These are phyloP conservation scores for Parnassius mnemosyne DNA, from an alignment of 2,888 invertebrate genomes.

Conservation along the genomic window DNA sequence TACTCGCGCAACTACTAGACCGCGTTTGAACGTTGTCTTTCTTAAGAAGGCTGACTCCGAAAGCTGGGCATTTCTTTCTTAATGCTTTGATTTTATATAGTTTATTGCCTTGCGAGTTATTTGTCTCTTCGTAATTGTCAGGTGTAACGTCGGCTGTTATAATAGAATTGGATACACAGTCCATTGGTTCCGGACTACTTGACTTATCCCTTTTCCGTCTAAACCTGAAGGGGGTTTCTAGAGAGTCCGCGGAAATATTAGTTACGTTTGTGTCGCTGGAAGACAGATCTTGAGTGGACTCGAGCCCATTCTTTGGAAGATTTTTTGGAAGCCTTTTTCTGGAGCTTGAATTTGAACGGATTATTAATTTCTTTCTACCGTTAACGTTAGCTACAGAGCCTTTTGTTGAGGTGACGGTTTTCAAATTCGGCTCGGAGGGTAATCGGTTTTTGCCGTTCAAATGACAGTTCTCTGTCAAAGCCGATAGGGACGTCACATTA, in stretches of 20 bases:
- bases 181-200: slow-evolving; percentile 72
- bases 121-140: slow-evolving; percentile 69
- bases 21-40: slow-evolving; percentile 73
- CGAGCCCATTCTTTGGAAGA: slow-evolving; percentile 52
- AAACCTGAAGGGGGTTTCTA: slow-evolving; percentile 70
- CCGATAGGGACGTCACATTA: slow-evolving; percentile 67
- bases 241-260: slow-evolving; percentile 70
- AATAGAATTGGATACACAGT: slow-evolving; percentile 63
- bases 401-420: slow-evolving; percentile 47
- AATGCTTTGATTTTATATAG: slow-evolving; percentile 74
- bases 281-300: slow-evolving; percentile 66
- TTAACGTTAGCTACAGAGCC: slow-evolving; percentile 44
- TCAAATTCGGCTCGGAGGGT: slow-evolving; percentile 67
- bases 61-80: slow-evolving; percentile 69
- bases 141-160: slow-evolving; percentile 71
- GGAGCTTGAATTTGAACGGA: slow-evolving; percentile 66
- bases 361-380: slow-evolving; percentile 67
- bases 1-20: slow-evolving; percentile 67
- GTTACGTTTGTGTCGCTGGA: slow-evolving; percentile 76
- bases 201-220: slow-evolving; percentile 72
- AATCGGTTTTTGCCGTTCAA: slow-evolving; percentile 70
- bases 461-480: slow-evolving; percentile 71
- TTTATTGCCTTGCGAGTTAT: slow-evolving; percentile 74
- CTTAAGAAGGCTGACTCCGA: slow-evolving; percentile 64
- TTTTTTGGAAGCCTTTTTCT: slow-evolving; percentile 69